phyloP scores from a whole-genome alignment of 53 echinoderm and acorn worm species.

The Holothuria leucospilota region DNA sequence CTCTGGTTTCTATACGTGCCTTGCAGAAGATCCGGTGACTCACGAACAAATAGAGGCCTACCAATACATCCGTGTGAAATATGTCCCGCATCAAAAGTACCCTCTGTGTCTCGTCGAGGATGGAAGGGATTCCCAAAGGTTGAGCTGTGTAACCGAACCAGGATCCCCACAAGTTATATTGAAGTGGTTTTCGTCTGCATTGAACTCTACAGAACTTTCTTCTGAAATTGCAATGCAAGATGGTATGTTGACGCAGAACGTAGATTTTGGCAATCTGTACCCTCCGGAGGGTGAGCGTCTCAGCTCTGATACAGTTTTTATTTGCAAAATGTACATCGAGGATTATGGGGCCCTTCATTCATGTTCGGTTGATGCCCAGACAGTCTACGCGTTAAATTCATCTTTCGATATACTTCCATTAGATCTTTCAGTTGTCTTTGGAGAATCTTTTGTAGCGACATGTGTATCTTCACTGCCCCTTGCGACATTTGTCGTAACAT shows the following conservation, averaged over 20 bases:
- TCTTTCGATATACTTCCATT: conserved; percentile 16
- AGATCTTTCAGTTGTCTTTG: background rate
- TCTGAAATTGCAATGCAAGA: background rate
- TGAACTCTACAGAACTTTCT: background rate
- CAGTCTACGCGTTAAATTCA: conserved; percentile 7
- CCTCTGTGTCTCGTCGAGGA: conserved; percentile 12
- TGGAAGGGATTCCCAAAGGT: background rate
- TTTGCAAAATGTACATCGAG: conserved; percentile 24
- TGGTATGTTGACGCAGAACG: background rate
- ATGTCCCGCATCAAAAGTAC: conserved; percentile 24
- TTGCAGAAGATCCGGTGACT: conserved; percentile 20
- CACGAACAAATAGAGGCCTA: background rate
- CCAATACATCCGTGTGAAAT: conserved; percentile 17
- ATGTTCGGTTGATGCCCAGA: background rate
- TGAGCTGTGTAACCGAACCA: conserved; percentile 41
- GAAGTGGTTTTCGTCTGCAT: background rate
- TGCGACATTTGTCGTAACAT: conserved; percentile 1
- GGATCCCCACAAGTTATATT: conserved; percentile 22
- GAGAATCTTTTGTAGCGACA: background rate
- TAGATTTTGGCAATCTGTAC: background rate
- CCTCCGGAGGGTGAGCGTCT: no score
- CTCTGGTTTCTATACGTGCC: conserved; percentile 20
- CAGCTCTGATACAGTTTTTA: background rate
- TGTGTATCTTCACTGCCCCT: background rate
- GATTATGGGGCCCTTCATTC: conserved; percentile 30